Percentiles rank a stretch among this genome's conserved stretches.
These are phyloP conservation scores for Temnothorax unifasciatus DNA, from an alignment of 2,888 invertebrate genomes.

Conservation along the genomic window DNA sequence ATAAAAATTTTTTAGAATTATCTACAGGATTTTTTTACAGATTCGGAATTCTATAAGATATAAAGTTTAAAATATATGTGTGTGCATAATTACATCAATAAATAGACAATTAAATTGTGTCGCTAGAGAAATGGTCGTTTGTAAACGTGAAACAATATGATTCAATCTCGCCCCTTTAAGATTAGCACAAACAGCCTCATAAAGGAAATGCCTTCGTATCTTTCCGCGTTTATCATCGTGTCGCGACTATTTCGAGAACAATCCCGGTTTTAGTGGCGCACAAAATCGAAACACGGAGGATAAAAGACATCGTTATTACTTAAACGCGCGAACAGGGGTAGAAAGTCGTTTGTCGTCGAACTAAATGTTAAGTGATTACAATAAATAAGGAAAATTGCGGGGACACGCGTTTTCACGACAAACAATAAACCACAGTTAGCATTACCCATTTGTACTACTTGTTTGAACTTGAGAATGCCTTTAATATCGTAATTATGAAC, in stretches of 20 bases:
- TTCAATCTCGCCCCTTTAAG: conserved; percentile 59
- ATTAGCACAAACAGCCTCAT: conserved; percentile 59
- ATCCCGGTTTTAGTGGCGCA: conserved; percentile 64
- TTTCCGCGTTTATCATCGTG: conserved; percentile 66
- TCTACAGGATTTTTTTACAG: not conserved
- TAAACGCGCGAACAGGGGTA: conserved; percentile 39
- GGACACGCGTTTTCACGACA: conserved; percentile 50
- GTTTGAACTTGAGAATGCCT: not conserved
- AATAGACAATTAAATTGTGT: conserved; percentile 12
- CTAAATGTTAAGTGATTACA: conserved; percentile 63
- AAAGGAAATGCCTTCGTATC: conserved; percentile 50
- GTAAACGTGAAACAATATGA: conserved; percentile 10
- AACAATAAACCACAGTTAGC: conserved; percentile 58
- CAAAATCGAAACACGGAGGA: conserved; percentile 61
- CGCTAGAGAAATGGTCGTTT: not conserved
- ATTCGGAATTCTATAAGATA: not conserved
- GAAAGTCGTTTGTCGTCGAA: conserved; percentile 45
- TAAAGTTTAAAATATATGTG: not conserved
- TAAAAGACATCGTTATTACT: conserved; percentile 48
- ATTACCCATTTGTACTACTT: conserved; percentile 28
- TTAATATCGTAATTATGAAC: conserved; percentile 11
- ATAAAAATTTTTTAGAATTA: not conserved
- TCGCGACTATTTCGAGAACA: conserved; percentile 66
- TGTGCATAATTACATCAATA: not conserved
- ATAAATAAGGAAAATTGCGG: conserved; percentile 64